phyloP scores from a whole-genome alignment of 2,888 invertebrate genomes.

The Pyrrhosoma nymphula region DNA sequence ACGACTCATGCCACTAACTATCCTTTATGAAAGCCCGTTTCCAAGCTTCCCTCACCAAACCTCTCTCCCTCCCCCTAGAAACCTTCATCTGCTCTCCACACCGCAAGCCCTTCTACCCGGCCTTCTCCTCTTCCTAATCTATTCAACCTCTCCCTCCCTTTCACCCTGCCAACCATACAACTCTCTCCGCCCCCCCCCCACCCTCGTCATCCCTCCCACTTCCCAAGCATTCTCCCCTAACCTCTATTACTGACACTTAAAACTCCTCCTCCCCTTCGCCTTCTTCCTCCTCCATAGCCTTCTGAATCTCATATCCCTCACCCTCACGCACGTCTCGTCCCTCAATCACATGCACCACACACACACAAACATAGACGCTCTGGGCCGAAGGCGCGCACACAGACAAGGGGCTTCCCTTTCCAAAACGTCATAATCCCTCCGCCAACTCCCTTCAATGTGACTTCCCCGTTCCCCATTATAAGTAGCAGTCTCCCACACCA shows the following conservation, averaged over 20 bases:
- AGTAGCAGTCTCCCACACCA: background rate
- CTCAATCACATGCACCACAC: background rate
- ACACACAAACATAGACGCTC: background rate
- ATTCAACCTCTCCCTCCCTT: background rate
- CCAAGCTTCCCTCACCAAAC: background rate
- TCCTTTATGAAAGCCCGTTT: slow-evolving; percentile 14
- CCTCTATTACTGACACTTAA: background rate
- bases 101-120: background rate
- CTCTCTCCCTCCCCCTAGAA: background rate
- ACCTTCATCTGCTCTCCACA: background rate
- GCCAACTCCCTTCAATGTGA: background rate
- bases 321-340: slow-evolving; percentile 28
- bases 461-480: background rate
- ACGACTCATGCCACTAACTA: background rate
- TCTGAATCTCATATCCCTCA: background rate
- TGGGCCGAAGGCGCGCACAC: background rate
- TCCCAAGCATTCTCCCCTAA: background rate
- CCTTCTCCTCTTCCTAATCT: background rate
- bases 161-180: background rate
- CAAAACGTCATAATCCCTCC: slow-evolving; percentile 53
- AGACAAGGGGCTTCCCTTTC: background rate
- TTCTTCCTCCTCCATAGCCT: background rate
- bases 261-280: background rate
- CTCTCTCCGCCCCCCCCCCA: background rate
- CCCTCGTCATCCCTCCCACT: background rate